Percentiles rank a stretch among this genome's conserved stretches.
These are phyloP conservation scores for Drosophila emarginata DNA, from an alignment of 2,888 invertebrate genomes.

Conservation along the genomic window DNA sequence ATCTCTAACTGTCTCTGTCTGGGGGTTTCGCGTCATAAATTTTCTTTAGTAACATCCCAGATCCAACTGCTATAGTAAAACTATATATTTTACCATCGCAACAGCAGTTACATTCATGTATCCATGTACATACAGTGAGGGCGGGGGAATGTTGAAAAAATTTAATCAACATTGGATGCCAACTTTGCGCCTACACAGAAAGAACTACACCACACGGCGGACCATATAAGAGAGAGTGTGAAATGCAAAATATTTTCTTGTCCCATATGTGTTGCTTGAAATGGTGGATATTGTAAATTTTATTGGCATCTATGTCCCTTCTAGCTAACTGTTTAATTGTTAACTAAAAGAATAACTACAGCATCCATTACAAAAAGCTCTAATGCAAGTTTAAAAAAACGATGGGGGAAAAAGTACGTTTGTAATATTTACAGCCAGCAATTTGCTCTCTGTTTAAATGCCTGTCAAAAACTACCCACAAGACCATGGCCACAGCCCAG, in stretches of 20 bases:
- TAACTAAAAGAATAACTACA: background rate
- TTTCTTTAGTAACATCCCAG: background rate
- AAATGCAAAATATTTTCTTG: conserved; percentile 4
- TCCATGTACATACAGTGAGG: background rate
- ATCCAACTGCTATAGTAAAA: conserved; percentile 7
- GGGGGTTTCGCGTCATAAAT: conserved; percentile 23
- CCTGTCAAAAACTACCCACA: conserved; percentile 42
- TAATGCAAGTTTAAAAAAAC: background rate
- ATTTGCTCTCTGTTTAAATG: conserved; percentile 13
- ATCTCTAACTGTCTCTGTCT: background rate
- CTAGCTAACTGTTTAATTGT: conserved; percentile 38
- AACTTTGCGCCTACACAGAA: background rate
- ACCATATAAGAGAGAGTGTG: background rate
- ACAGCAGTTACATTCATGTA: conserved; percentile 8
- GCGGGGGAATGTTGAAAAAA: conserved; percentile 24
- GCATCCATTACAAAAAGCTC: background rate
- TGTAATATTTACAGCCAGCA: conserved; percentile 15
- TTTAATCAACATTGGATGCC: conserved; percentile 47
- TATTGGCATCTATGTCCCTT: conserved; percentile 34
- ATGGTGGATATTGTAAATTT: background rate
- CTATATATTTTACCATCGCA: conserved; percentile 26
- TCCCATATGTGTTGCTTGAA: background rate
- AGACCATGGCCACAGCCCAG: conserved; percentile 15
- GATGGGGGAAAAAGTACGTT: background rate
- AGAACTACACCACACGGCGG: background rate